Conservation (phyloP, 1,140 invertebrate genomes). For the Trialeurodes vaporariorum region DNA sequence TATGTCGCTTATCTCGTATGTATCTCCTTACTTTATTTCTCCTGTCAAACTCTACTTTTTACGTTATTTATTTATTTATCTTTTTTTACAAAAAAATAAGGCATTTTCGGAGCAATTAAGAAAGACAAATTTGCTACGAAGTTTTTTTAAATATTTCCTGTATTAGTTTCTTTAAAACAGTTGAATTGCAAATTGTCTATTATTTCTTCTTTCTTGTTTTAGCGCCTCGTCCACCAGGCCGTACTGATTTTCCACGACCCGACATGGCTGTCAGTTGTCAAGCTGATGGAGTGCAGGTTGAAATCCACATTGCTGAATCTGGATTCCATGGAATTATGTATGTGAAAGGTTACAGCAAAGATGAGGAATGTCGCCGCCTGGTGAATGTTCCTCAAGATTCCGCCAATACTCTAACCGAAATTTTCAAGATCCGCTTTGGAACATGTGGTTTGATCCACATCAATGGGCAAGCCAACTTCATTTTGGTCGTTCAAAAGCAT, state of each 20-base stretch:
- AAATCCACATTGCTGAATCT: constrained; percentile 61
- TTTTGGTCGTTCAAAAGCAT: constrained; percentile 89
- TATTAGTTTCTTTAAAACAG: not conserved
- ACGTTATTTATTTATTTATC: no score
- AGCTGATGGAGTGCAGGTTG: constrained; percentile 81
- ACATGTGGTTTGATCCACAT: constrained; percentile 82
- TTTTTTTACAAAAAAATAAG: no score
- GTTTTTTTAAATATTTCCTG: not conserved
- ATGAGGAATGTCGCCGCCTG: constrained; percentile 72
- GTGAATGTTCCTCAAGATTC: constrained; percentile 53
- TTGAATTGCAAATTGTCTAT: not conserved
- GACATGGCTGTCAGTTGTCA: constrained; percentile 79
- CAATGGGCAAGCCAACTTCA: constrained; percentile 82
- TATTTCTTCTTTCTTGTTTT: not conserved
- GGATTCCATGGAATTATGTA: constrained; percentile 86
- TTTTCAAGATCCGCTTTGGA: constrained; percentile 85
- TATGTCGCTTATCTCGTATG: no score
- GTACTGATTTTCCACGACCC: constrained; percentile 61
- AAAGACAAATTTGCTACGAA: no score
- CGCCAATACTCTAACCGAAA: constrained; percentile 52
- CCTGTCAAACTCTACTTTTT: no score
- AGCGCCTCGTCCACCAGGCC: not conserved
- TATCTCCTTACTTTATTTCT: no score
- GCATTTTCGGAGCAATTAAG: no score
- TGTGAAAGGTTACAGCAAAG: constrained; percentile 88